These are phyloP conservation scores for Pseudotriccus pelzelni DNA, from an alignment of 2,797 vertebrate species.

Conservation along the genomic window DNA sequence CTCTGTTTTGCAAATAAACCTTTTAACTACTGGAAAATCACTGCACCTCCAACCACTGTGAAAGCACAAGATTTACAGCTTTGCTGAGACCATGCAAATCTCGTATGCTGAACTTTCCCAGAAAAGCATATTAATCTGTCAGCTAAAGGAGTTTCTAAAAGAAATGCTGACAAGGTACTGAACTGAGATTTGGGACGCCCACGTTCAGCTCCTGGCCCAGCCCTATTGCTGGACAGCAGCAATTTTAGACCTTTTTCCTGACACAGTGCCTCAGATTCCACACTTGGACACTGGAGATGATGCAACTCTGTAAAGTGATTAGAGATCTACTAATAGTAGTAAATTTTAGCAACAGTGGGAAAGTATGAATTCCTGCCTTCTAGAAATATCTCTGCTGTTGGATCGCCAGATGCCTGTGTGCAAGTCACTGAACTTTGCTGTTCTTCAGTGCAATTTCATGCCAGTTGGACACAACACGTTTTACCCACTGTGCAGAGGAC, in stretches of 20 bases:
- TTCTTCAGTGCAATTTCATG: neutral
- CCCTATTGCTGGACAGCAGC: neutral
- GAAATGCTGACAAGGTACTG: neutral
- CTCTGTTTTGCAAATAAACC: neutral
- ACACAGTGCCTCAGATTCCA: neutral
- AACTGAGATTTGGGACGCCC: neutral
- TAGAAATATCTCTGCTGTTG: neutral
- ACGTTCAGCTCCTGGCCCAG: neutral
- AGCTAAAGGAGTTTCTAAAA: neutral
- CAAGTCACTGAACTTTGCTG: neutral
- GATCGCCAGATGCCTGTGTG: neutral
- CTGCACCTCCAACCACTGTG: neutral
- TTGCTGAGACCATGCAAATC: neutral
- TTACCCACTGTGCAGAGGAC: neutral
- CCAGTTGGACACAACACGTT: neutral
- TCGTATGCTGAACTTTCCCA: neutral
- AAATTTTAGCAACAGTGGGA: neutral
- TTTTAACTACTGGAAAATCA: neutral
- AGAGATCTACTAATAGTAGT: neutral
- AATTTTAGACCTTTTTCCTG: neutral
- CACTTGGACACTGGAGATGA: neutral
- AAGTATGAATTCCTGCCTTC: neutral
- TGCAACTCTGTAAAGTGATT: neutral
- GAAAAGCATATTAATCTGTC: neutral
- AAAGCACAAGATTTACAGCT: neutral